Evolutionary conservation across 1,140 invertebrate species (phyloP), one percentile per base, ranked within the genome.

Genomic region (Odontomachus brunneus): DNA sequence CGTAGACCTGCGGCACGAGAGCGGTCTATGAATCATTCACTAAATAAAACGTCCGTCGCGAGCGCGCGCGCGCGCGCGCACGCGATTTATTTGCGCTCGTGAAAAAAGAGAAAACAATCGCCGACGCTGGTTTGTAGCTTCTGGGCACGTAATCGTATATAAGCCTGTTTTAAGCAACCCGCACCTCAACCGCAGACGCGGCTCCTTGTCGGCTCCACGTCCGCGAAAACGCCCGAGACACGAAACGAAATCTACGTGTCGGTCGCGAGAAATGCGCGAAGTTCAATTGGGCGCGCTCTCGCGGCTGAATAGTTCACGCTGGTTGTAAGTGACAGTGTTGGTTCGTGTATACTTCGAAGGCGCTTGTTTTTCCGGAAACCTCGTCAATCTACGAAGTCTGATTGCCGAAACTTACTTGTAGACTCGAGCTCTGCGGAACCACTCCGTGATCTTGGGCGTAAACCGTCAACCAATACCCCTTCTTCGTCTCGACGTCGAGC

Each of bases 401-500:
- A 63, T 51, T 69, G 33, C 24, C n/a, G 33, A 57, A 55, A 85
- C 91, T 94, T 94, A 97, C 97, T 95, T 98, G 96, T 22, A 98
- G 94, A 90, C 97, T 97, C 44, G 97, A 96, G 90, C 96, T 97
- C 3, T 98, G 94, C 2, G 98, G 98, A 24, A 98, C 97, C 14
- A 98, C 96, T 0, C 97, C 98, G 83, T 97, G 96, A 94, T 99
- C 98, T 91, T 98, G 96, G 1, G 98, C 98, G 91, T 97, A 97
- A 53, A 99, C 96, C 0, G 98, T 99, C 49, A 99, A 94, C 99
- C 99, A 99, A 93, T 98, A 99, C 91, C 97, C 96, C 19, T 96
- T 94, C 87, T 97, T 96, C 0, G 96, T 96, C 95, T 99, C 99
- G 19, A 98, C 95, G 93, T 99, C 99, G 85, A 99, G 94, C 22